phyloP scores from a whole-genome alignment of 2,888 invertebrate genomes.

The Cetonia aurata region DNA sequence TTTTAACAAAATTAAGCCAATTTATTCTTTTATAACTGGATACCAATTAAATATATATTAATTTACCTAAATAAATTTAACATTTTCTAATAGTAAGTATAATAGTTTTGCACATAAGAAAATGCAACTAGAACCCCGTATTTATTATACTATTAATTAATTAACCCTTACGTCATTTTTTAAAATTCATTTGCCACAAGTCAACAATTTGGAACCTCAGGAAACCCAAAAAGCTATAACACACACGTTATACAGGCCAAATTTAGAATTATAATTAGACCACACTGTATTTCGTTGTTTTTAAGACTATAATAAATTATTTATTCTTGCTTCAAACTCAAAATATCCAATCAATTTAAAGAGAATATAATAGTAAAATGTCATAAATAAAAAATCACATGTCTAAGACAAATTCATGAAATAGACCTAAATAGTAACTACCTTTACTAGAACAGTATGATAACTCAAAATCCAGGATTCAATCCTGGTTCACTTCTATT shows the following conservation, averaged over 20 bases:
- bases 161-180: too few species aligned
- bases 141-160: too few species aligned
- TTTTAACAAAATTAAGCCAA: too few species aligned
- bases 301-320: not conserved
- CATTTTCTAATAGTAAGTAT: not conserved
- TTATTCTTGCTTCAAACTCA: constrained; percentile 11
- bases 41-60: too few species aligned
- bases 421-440: constrained; percentile 56
- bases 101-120: not conserved
- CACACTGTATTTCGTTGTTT: constrained; percentile 27
- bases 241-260: not conserved
- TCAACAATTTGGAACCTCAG: too few species aligned
- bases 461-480: constrained; percentile 48
- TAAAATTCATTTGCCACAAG: too few species aligned
- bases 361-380: constrained; percentile 40
- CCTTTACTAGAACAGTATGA: constrained; percentile 49
- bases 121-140: too few species aligned
- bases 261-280: constrained; percentile 22
- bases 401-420: constrained; percentile 43
- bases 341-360: constrained; percentile 39
- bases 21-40: too few species aligned
- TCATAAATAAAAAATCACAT: constrained; percentile 44
- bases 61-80: not conserved
- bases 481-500: not conserved
- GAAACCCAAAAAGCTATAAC: not conserved